Evolutionary conservation across 2,888 invertebrate species (phyloP), one percentile per base, ranked within the genome.

Genomic region (Tetanocera ferruginea): DNA sequence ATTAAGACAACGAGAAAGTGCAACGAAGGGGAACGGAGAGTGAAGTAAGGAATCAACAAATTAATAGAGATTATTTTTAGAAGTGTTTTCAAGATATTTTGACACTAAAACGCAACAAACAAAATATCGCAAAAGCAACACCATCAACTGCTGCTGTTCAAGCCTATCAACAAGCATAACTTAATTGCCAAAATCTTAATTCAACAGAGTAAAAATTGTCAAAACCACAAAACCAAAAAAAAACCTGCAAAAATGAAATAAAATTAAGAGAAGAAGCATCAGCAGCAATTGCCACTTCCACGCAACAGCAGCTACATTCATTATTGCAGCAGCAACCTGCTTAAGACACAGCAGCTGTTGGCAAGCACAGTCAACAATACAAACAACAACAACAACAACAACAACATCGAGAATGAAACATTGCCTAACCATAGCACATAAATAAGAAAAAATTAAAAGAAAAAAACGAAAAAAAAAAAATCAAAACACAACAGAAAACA

Each of bases 241-340:
- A 66, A 11, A 43, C 43, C 3, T 43, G 11, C 11, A 11, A 43
- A 43, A 37, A 25, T 5, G 31, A 76, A 28, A 14, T 2, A 23
- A 60, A 69, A 51, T 31, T 28, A 17, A 51, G 23, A 70, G 25
- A 71, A 37, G 62, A 34, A 49, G 60, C 19, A 43, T 55, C 70
- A 70, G 34, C 75, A 64, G 66, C 78, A 57, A 62, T 74, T 51
- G 49, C 66, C 67, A 37, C 66, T 49, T 34, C 80, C 78, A 73
- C 69, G 25, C 23, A 62, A 62, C 77, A 52, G 79, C 70, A 82
- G 73, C 70, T 57, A 81, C 84, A 81, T 83, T 83, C 71, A 52
- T 74, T 78, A 86, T 86, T 86, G 85, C 85, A 85, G 86, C 86
- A 86, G 84, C 83, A 81, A 82, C 78, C 43, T 78, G 76, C 78